These are phyloP conservation scores for Euzetes globulus DNA, from an alignment of 2,888 invertebrate species.

Conservation along the genomic window DNA sequence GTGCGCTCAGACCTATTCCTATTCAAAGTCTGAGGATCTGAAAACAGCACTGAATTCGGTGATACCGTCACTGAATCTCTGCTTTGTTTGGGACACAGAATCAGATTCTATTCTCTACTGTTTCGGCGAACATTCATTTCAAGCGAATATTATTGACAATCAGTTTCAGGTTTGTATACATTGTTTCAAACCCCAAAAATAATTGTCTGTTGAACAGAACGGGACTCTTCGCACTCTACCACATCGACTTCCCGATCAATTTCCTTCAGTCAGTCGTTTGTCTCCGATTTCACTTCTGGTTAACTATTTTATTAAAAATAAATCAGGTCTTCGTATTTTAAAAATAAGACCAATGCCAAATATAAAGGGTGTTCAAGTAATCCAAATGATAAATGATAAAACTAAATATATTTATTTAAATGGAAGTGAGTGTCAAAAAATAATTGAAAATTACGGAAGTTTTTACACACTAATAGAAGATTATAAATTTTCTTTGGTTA, in stretches of 20 bases:
- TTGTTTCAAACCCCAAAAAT: background rate
- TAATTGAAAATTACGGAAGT: no score
- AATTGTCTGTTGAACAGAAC: background rate
- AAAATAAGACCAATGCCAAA: no score
- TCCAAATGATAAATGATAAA: no score
- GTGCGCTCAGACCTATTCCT: background rate
- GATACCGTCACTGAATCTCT: background rate
- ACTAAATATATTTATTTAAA: no score
- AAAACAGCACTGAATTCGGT: background rate
- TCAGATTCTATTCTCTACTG: background rate
- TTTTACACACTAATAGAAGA: no score
- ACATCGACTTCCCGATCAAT: background rate
- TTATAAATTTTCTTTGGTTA: no score
- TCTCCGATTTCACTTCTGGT: background rate
- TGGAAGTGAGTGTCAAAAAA: no score
- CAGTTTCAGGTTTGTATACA: background rate
- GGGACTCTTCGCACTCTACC: background rate
- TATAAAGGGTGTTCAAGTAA: no score
- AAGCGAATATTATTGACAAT: background rate
- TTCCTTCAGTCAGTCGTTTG: background rate
- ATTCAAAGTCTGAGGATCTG: background rate
- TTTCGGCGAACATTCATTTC: background rate
- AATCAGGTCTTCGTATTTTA: no score
- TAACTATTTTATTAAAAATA: no score
- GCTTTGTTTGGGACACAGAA: background rate